These are phyloP conservation scores for Lochmaea capreae DNA, from an alignment of 2,888 invertebrate species.

Conservation along the genomic window DNA sequence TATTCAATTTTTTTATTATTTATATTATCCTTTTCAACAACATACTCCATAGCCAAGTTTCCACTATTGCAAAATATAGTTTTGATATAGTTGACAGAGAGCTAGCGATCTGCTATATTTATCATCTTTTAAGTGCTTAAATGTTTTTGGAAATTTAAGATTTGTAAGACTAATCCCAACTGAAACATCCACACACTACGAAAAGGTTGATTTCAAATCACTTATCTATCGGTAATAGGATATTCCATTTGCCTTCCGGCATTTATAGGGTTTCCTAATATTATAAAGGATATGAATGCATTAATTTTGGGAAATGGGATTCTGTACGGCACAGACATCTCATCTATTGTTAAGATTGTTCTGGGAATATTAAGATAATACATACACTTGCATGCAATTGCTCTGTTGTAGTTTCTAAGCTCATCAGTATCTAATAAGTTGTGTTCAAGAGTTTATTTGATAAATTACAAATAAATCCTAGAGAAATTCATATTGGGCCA, in stretches of 20 bases:
- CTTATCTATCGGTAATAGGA: not conserved
- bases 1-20: too few relatives aligned
- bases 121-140: too few relatives aligned
- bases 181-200: not conserved
- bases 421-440: too few relatives aligned
- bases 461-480: too few relatives aligned
- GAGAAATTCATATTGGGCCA: too few relatives aligned
- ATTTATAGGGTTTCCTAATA: not conserved
- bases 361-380: not conserved
- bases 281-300: not conserved
- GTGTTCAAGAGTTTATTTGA: too few relatives aligned
- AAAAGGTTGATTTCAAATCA: not conserved
- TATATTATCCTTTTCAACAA: too few relatives aligned
- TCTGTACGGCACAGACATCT: not conserved
- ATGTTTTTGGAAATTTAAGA: not conserved
- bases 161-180: not conserved
- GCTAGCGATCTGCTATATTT: too few relatives aligned
- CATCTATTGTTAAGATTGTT: not conserved
- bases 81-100: too few relatives aligned
- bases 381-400: not conserved
- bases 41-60: too few relatives aligned
- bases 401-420: too few relatives aligned
- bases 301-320: not conserved
- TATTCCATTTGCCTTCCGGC: not conserved
- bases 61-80: too few relatives aligned